Base-by-base conservation (phyloP, 2,797 vertebrate genomes). In the Tokudaia muenninki region DNA sequence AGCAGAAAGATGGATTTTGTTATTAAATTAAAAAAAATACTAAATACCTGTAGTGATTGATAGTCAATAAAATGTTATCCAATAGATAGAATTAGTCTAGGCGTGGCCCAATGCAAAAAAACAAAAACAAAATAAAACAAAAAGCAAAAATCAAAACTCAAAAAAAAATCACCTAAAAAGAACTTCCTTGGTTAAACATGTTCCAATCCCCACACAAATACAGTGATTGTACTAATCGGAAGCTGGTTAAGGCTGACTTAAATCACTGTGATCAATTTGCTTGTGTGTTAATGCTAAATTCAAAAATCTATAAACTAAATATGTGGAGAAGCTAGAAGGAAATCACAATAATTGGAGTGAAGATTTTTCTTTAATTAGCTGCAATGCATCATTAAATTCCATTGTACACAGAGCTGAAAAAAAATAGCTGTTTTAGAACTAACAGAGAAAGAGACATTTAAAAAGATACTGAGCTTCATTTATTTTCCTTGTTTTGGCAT, bases 281-380 rank as follows among this genome's bases (percentile, higher is more conserved):
- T 91, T 94, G 19, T 63, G n/a, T 79, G 87, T 90, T 98, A 97
- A 97, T 96, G 96, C 88, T 97, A 79, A 82, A 79, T 95, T 98
- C 93, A 92, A 97, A 97, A 92, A 97, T 97, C 97, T 97, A 96
- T 98, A 98, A 98, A 97, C 92, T 2, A 26, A 97, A 97, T 95
- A 98, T 95, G 96, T 55, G 34, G 97, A 98, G 98, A 98, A 31
- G 74, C 83, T 91, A 94, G 91, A 91, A 98, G 94, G 77, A 98
- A 98, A 98, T 98, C 90, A 94, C 94, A 96, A 94, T 98, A 98
- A 98, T 94, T 97, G 97, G 97, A 97, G 95, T 21, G 13, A 82
- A 98, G 77, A 88, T 97, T 98, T 65, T 97, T 92, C 87, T 88
- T 97, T 98, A 98, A 98, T 98, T 98, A 97, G 96, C 94, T 97